Evolutionary conservation across 53 echinoderm and acorn worm genomes (phyloP).

Genomic region (Temnopleurus reevesii): DNA sequence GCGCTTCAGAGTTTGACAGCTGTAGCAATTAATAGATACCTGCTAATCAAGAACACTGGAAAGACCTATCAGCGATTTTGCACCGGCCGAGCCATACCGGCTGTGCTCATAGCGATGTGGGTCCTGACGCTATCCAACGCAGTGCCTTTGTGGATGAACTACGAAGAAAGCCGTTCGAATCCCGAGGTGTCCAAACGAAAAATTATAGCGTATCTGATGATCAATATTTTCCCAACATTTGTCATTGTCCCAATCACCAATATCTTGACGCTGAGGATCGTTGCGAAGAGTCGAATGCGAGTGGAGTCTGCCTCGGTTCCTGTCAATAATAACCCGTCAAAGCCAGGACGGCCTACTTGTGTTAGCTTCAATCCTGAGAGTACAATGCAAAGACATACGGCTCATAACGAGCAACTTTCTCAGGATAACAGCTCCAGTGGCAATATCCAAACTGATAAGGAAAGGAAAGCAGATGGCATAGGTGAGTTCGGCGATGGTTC

Average conservation of each 20-base stretch:
- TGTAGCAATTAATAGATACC: conserved; percentile 7
- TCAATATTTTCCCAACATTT: neutral
- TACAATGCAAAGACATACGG: neutral
- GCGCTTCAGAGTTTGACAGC: conserved; percentile 6
- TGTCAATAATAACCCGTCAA: neutral
- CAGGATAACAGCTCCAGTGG: neutral
- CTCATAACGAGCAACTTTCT: neutral
- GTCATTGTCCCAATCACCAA: neutral
- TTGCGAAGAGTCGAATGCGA: conserved; percentile 27
- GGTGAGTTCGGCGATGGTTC: neutral
- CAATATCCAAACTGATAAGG: neutral
- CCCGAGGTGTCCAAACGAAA: neutral
- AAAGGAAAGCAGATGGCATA: neutral
- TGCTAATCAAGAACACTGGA: neutral
- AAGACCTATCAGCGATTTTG: conserved; percentile 12
- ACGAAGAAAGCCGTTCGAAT: neutral
- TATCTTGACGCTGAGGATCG: conserved; percentile 1
- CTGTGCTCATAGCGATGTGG: neutral
- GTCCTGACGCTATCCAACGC: neutral
- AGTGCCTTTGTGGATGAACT: conserved; percentile 9
- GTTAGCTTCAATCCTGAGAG: neutral
- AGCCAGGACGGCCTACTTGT: neutral
- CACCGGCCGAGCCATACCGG: conserved; percentile 25
- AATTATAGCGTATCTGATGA: neutral
- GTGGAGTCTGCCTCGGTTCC: neutral